phyloP scores from a whole-genome alignment of 2,113 vertebrate genomes.

The Aptenodytes forsteri region DNA sequence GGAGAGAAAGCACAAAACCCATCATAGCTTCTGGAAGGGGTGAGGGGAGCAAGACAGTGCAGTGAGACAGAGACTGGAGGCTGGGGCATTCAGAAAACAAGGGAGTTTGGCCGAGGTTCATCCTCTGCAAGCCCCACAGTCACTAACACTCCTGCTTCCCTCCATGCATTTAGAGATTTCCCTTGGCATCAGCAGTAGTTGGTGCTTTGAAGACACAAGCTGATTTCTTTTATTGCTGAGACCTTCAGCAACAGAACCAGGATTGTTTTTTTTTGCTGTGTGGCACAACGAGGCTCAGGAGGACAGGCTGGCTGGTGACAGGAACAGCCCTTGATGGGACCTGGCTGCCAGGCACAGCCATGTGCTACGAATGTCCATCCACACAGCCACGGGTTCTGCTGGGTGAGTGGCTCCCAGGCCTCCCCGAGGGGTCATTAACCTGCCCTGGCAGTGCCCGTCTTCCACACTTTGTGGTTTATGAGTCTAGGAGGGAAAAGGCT shows the following conservation, averaged over 20 bases:
- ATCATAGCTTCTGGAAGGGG: not conserved
- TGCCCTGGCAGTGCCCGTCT: not conserved
- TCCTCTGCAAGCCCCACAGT: not conserved
- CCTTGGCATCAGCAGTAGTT: not conserved
- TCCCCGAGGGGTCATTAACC: not conserved
- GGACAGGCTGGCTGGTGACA: not conserved
- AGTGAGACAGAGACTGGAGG: not conserved
- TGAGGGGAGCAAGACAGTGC: not conserved
- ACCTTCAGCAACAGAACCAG: not conserved
- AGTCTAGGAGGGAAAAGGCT: not conserved
- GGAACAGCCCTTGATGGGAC: not conserved
- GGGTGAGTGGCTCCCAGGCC: not conserved
- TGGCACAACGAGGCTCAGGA: not conserved
- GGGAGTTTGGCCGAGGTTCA: not conserved
- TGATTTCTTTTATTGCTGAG: not conserved
- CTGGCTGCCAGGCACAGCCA: not conserved
- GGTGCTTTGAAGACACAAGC: not conserved
- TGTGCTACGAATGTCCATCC: not conserved
- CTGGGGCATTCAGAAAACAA: not conserved
- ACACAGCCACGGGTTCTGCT: rapidly evolving
- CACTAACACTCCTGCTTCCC: not conserved
- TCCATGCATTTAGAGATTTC: not conserved
- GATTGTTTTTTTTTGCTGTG: rapidly evolving
- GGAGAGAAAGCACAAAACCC: not conserved
- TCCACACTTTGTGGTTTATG: not conserved